Evolutionary conservation across 2,113 vertebrate genomes (phyloP).

Genomic region (Anolis sagrei): DNA sequence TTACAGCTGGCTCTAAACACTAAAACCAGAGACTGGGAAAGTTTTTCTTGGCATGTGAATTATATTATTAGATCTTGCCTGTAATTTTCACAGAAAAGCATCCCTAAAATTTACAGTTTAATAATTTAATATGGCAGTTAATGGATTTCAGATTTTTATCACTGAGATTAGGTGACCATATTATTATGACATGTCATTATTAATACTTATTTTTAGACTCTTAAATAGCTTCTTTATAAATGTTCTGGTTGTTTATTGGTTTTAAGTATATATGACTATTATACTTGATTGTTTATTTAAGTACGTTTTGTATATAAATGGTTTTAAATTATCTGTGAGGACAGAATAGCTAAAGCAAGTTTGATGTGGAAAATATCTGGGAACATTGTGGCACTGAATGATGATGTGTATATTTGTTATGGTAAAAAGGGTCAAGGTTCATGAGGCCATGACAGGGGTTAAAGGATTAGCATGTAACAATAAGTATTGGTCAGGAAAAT

Average conservation of each 20-base stretch:
- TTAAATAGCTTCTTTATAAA: background rate
- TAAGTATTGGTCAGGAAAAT: conserved; percentile 80
- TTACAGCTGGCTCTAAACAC: too few species aligned
- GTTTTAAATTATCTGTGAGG: conserved; percentile 66
- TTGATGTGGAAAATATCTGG: conserved; percentile 54
- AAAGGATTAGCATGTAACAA: conserved; percentile 83
- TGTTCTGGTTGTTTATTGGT: conserved; percentile 25
- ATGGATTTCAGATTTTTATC: background rate
- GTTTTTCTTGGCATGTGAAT: too few species aligned
- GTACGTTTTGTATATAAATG: conserved; percentile 52
- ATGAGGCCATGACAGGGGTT: conserved; percentile 83
- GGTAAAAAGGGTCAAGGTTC: conserved; percentile 85
- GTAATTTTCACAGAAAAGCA: background rate
- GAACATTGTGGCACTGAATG: conserved; percentile 72
- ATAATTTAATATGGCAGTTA: background rate
- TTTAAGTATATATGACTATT: conserved; percentile 39
- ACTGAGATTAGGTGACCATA: background rate
- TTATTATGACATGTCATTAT: background rate
- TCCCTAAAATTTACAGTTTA: background rate
- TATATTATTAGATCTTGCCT: too few species aligned
- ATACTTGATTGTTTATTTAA: conserved; percentile 29
- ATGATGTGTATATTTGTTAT: conserved; percentile 82
- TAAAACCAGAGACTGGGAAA: too few species aligned
- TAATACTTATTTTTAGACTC: background rate
- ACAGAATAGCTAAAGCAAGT: conserved; percentile 60